Evolutionary conservation across 2,888 invertebrate genomes (phyloP).

Genomic region (Campaea margaritaria): DNA sequence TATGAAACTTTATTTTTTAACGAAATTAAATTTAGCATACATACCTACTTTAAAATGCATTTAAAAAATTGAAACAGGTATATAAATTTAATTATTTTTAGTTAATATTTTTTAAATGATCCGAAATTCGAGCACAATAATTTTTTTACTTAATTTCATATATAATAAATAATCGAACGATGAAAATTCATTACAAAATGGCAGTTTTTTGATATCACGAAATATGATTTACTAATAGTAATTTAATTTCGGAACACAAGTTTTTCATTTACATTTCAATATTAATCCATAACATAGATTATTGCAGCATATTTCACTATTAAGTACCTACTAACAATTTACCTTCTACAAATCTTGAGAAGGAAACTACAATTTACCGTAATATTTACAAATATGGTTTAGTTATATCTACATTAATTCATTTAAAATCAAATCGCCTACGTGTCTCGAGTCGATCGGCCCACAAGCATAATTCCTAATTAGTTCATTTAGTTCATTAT

Average conservation of each 20-base stretch:
- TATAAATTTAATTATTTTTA: not conserved
- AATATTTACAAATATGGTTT: slow-evolving; percentile 28
- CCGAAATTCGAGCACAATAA: not conserved
- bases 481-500: slow-evolving; percentile 11
- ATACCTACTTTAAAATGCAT: not conserved
- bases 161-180: slow-evolving; percentile 49
- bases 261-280: not conserved
- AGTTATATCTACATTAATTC: slow-evolving; percentile 1
- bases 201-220: slow-evolving; percentile 78
- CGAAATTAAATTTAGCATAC: not conserved
- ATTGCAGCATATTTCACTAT: slow-evolving; percentile 62
- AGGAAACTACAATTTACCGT: slow-evolving; percentile 28
- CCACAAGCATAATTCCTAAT: no score
- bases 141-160: slow-evolving; percentile 46
- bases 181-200: slow-evolving; percentile 69
- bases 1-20: not conserved
- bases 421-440: slow-evolving; percentile 22
- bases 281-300: slow-evolving; percentile 54
- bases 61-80: not conserved
- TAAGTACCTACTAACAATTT: slow-evolving; percentile 26
- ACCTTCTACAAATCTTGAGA: slow-evolving; percentile 39
- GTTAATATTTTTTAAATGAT: not conserved
- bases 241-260: slow-evolving; percentile 47
- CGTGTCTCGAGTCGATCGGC: slow-evolving; percentile 38
- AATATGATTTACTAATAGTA: slow-evolving; percentile 65